Evolutionary conservation across 2,888 invertebrate genomes (phyloP).

Genomic region (Orgyia antiqua): DNA sequence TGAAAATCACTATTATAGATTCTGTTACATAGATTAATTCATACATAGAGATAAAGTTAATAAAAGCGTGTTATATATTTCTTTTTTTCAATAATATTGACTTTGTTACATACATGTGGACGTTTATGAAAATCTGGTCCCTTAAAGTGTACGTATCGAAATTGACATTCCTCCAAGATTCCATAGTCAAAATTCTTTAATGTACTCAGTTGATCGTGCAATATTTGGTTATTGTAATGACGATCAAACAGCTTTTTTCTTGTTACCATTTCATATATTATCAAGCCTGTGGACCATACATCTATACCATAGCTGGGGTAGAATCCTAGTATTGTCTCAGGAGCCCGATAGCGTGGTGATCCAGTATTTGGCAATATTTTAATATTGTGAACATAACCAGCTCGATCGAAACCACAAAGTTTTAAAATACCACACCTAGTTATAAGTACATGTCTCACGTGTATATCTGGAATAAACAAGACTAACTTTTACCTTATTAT

Average conservation of each 20-base stretch:
- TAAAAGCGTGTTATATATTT: no score
- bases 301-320: conserved; percentile 39
- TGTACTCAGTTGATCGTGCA: conserved; percentile 41
- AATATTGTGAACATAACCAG: conserved; percentile 17
- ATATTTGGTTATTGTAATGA: conserved; percentile 34
- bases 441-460: conserved; percentile 49
- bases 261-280: conserved; percentile 52
- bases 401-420: conserved; percentile 51
- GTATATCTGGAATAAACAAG: conserved; percentile 54
- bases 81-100: no score
- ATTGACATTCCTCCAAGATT: conserved; percentile 34
- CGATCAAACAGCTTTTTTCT: conserved; percentile 33
- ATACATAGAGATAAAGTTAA: no score
- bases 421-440: conserved; percentile 34
- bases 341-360: conserved; percentile 41
- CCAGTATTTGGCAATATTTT: conserved; percentile 28
- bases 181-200: conserved; percentile 35
- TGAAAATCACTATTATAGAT: no score
- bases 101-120: no score
- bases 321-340: conserved; percentile 52
- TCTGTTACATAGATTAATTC: no score
- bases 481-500: not conserved
- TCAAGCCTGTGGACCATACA: conserved; percentile 50
- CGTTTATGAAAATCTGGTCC: conserved; percentile 26
- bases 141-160: conserved; percentile 25